These are phyloP conservation scores for Acromyrmex echinatior DNA, from an alignment of 1,140 invertebrate genomes.

Conservation along the genomic window DNA sequence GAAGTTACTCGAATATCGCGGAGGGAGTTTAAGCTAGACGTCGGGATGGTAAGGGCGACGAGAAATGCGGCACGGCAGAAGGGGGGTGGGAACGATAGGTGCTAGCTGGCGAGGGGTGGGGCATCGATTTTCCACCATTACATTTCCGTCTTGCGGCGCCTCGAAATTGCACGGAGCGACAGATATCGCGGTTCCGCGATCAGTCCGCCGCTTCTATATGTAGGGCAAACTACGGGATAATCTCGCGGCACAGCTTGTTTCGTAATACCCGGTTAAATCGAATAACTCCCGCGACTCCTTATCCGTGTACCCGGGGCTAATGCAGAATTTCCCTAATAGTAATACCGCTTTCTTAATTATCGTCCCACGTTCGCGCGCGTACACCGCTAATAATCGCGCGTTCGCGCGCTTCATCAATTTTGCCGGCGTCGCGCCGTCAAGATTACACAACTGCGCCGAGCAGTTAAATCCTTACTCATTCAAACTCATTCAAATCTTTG, in stretches of 20 bases:
- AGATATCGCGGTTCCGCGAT: conserved; percentile 36
- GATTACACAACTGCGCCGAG: conserved; percentile 40
- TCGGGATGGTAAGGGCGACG: conserved; percentile 28
- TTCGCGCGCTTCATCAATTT: conserved; percentile 50
- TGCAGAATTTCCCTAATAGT: conserved; percentile 39
- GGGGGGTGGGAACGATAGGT: background rate
- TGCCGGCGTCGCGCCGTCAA: conserved; percentile 3
- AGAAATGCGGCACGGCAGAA: conserved; percentile 8
- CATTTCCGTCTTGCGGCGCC: conserved; percentile 36
- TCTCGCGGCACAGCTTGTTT: conserved; percentile 62
- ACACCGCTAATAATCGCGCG: conserved; percentile 54
- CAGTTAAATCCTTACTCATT: background rate
- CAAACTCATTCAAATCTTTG: background rate
- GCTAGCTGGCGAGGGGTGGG: background rate
- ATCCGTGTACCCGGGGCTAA: conserved; percentile 45
- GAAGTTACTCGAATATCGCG: conserved; percentile 63
- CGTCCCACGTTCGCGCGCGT: conserved; percentile 19
- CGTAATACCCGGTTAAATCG: conserved; percentile 64
- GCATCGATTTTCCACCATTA: conserved; percentile 58
- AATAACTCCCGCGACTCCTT: conserved; percentile 57
- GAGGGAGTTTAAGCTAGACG: conserved; percentile 57
- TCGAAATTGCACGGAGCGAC: conserved; percentile 54
- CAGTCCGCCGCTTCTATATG: conserved; percentile 34
- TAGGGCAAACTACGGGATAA: conserved; percentile 62
- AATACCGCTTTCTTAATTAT: conserved; percentile 67